Base-by-base conservation (phyloP, 1,140 invertebrate genomes). In the Drosophila paulistorum region DNA sequence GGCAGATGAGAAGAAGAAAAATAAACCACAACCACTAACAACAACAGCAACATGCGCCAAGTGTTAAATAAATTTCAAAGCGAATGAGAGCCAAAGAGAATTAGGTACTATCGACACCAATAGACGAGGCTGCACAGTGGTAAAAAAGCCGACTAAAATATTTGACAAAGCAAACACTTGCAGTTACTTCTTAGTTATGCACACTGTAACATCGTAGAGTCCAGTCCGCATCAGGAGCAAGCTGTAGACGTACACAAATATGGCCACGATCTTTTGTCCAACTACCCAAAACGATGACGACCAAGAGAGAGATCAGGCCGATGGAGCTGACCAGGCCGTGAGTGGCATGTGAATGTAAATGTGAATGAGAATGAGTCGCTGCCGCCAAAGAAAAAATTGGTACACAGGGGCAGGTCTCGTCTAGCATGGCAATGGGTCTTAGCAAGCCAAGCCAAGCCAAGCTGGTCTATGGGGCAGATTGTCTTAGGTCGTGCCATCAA, bases 341-440 rank as follows among this genome's bases (percentile, higher is more conserved):
- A 87, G 73, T 87, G 79, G 83, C 84, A 87, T 89, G 84, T 87
- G 83, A 87, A 87, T 89, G 84, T 87, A 84, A 87, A 87, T 89
- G 84, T 87, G 83, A 87, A 51, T 51, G 45, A 51, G 45, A 51
- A 79, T 79, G 76, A 79, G 76, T 54, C 54, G 73, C 39, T 60
- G 60, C 41, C 48, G 68, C 68, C 66, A 42, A 71, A 71, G 51
- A 59, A 68, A 26, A 71, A 66, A 71, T 71, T 66, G 74, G 74
- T 62, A 71, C 69, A 67, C 69, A 67, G 64, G 45, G 45, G 45
- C 45, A 51, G 45, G 45, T 51, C 45, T 51, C 17, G 45, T 51
- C 45, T 23, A 1, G 62, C 48, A 20, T 68, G 61, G 42, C 30
- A 30, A 30, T 30, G 30, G 35, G 35, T 37, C 35, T 37, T 37